phyloP scores from a whole-genome alignment of 2,113 vertebrate species.

The Mixornis gularis region DNA sequence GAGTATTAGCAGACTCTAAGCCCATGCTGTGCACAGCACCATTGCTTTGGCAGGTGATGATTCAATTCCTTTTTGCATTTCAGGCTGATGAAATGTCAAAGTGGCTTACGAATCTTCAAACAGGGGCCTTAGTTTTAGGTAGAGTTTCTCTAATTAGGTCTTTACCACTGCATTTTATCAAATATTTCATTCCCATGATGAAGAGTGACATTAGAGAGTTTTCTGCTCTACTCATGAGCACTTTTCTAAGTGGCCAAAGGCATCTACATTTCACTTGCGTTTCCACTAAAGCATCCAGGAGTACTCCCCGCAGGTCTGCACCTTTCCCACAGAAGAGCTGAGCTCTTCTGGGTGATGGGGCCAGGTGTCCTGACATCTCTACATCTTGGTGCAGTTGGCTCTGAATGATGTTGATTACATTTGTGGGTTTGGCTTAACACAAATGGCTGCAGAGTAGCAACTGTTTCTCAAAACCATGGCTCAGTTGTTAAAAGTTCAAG shows the following conservation, averaged over 20 bases:
- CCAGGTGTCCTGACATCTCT: background rate
- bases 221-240: background rate
- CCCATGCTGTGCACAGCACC: accelerated
- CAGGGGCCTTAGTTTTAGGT: background rate
- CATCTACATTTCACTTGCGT: background rate
- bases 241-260: background rate
- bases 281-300: background rate
- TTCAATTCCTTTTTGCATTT: background rate
- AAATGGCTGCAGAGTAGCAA: background rate
- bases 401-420: background rate
- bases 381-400: background rate
- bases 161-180: background rate
- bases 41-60: background rate
- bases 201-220: background rate
- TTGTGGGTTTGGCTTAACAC: background rate
- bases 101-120: background rate
- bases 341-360: accelerated
- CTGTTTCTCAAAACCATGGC: background rate
- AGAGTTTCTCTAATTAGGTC: background rate
- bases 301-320: background rate
- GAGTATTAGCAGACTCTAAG: background rate
- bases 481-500: background rate
- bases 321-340: background rate
- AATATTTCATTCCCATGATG: background rate
- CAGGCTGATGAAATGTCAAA: background rate